A percentile compares a stretch with the other conserved stretches of the same genome.
Evolutionary conservation across 2,888 invertebrate species (phyloP).

Genomic region (Mimumesa dahlbomi): DNA sequence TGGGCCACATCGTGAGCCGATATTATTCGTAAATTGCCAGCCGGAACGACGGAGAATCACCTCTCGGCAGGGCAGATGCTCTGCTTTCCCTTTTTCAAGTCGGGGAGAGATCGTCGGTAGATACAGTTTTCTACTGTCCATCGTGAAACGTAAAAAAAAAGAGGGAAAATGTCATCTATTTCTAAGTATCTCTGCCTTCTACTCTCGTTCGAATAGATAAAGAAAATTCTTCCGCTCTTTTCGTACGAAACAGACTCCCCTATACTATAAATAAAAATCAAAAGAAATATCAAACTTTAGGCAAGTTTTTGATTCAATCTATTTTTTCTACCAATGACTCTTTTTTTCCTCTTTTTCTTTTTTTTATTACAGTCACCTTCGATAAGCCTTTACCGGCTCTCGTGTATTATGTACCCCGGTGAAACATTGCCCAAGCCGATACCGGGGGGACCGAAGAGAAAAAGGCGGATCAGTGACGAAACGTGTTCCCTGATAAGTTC

Average conservation of each 20-base stretch:
- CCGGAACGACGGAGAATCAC: not conserved
- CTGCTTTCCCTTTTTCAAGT: constrained; percentile 40
- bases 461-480: constrained; percentile 48
- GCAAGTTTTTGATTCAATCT: too few species aligned
- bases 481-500: constrained; percentile 43
- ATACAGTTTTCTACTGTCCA: too few species aligned
- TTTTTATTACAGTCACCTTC: constrained; percentile 15
- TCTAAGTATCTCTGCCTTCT: too few species aligned
- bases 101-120: constrained; percentile 5
- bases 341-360: too few species aligned
- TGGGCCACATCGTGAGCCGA: constrained; percentile 39
- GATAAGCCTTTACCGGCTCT: constrained; percentile 18
- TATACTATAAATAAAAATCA: too few species aligned
- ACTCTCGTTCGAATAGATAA: too few species aligned
- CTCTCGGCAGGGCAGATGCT: constrained; percentile 16
- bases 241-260: too few species aligned
- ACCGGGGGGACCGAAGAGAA: constrained; percentile 16
- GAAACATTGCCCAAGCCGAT: constrained; percentile 38
- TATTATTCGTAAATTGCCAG: constrained; percentile 42
- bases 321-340: too few species aligned
- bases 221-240: too few species aligned
- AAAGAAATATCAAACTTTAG: too few species aligned
- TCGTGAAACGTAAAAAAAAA: too few species aligned
- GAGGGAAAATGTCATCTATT: too few species aligned
- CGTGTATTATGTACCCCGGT: constrained; percentile 10